Evolutionary conservation across 2,797 vertebrate species (phyloP).

Genomic region (Limnodromus scolopaceus): DNA sequence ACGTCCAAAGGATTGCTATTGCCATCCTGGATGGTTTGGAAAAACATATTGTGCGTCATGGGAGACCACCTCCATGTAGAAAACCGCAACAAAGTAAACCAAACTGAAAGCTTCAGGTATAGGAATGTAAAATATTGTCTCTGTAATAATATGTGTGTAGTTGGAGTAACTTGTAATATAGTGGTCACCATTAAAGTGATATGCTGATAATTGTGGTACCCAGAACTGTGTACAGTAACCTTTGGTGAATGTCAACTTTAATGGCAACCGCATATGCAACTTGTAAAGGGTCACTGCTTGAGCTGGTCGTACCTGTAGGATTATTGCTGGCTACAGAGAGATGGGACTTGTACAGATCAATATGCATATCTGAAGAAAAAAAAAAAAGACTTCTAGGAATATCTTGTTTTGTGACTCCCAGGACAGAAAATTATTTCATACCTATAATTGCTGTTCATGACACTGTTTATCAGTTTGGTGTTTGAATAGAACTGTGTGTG

Average conservation of each 20-base stretch:
- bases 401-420: slow-evolving; percentile 59
- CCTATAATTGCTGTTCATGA: slow-evolving; percentile 65
- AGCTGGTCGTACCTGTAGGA: slow-evolving; percentile 37
- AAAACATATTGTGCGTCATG: slow-evolving; percentile 88
- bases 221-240: slow-evolving; percentile 5
- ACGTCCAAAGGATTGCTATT: slow-evolving; percentile 88
- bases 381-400: slow-evolving; percentile 50
- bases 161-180: slow-evolving; percentile 67
- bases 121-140: slow-evolving; percentile 60
- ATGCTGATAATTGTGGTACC: slow-evolving; percentile 50
- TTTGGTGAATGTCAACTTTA: slow-evolving; percentile 55
- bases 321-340: slow-evolving; percentile 45
- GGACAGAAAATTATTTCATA: slow-evolving; percentile 51
- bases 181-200: slow-evolving; percentile 66
- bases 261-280: slow-evolving; percentile 38
- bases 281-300: slow-evolving; percentile 58
- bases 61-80: slow-evolving; percentile 78
- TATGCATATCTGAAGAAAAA: neutral
- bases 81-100: slow-evolving; percentile 75
- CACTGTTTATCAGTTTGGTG: slow-evolving; percentile 71
- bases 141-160: slow-evolving; percentile 66
- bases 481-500: slow-evolving; percentile 73
- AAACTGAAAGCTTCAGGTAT: slow-evolving; percentile 72
- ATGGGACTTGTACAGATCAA: slow-evolving; percentile 24
- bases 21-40: slow-evolving; percentile 95